Conservation (phyloP, 2,888 invertebrate species). For the Aricia artaxerxes region DNA sequence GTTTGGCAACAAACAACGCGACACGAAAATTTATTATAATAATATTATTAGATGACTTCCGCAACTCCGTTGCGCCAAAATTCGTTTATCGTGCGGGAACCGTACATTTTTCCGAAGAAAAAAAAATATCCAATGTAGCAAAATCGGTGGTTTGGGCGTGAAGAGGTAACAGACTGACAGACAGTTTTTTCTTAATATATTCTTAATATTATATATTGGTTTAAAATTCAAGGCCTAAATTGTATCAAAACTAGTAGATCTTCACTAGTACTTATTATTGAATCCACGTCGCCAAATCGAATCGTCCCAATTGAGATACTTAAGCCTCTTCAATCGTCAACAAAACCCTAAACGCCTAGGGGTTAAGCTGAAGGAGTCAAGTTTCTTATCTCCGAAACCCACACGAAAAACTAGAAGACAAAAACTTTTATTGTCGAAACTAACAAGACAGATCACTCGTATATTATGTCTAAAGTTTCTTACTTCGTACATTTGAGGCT, state of each 20-base stretch:
- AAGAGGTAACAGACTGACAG: too few relatives aligned
- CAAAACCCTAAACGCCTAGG: background rate
- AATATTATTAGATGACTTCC: too few relatives aligned
- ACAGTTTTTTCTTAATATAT: too few relatives aligned
- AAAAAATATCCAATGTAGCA: background rate
- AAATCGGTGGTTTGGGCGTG: too few relatives aligned
- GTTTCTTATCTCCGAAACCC: background rate
- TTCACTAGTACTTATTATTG: background rate
- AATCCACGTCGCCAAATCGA: background rate
- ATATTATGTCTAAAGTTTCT: background rate
- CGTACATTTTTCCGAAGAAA: background rate
- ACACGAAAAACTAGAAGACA: background rate
- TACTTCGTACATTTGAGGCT: background rate
- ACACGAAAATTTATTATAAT: too few relatives aligned
- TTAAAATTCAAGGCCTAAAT: background rate
- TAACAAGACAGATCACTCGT: background rate
- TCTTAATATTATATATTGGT: background rate
- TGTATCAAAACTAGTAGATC: background rate
- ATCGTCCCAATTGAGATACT: background rate
- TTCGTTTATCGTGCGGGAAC: too few relatives aligned
- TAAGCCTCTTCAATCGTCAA: background rate
- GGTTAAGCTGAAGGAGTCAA: background rate
- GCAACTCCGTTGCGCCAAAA: too few relatives aligned
- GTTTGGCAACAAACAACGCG: too few relatives aligned
- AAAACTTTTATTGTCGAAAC: background rate